Conservation (phyloP, 1,140 invertebrate species). For the Druon quercuslanigerum region DNA sequence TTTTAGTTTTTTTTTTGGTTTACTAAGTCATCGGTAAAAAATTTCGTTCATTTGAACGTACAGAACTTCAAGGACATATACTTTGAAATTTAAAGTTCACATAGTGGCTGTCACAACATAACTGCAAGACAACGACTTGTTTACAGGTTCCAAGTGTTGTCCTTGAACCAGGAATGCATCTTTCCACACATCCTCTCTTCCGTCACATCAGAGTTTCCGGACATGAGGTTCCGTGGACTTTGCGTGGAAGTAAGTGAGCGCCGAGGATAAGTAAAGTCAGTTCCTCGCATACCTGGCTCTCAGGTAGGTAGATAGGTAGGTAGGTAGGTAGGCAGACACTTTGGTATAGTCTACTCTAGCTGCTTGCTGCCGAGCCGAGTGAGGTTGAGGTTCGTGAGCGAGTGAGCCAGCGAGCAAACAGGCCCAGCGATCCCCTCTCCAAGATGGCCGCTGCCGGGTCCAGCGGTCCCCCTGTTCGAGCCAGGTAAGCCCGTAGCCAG, state of each 20-base stretch:
- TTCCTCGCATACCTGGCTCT: constrained; percentile 60
- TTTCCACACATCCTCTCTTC: no score
- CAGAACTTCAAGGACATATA: no score
- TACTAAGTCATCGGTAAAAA: no score
- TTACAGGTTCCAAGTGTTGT: no score
- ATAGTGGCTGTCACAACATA: no score
- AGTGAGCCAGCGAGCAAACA: constrained; percentile 40
- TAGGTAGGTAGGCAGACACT: constrained; percentile 48
- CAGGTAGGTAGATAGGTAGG: constrained; percentile 57
- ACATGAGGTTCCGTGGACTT: constrained; percentile 4
- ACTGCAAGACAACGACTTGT: no score
- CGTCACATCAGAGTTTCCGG: not conserved
- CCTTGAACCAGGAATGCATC: no score
- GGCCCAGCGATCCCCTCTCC: constrained; percentile 66
- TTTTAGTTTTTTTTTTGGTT: no score
- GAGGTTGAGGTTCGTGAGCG: constrained; percentile 47
- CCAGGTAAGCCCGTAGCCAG: constrained; percentile 58
- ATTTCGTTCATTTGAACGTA: no score
- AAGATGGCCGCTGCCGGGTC: constrained; percentile 71
- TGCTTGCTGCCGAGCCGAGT: constrained; percentile 50
- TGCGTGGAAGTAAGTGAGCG: constrained; percentile 55
- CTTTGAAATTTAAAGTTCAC: no score
- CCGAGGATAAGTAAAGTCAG: constrained; percentile 55
- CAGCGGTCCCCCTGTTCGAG: constrained; percentile 63
- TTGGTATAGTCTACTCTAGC: constrained; percentile 47